A percentile compares a stretch with the other conserved stretches of the same genome.
These are phyloP conservation scores for Picus viridis DNA, from an alignment of 2,797 vertebrate species.

Conservation along the genomic window DNA sequence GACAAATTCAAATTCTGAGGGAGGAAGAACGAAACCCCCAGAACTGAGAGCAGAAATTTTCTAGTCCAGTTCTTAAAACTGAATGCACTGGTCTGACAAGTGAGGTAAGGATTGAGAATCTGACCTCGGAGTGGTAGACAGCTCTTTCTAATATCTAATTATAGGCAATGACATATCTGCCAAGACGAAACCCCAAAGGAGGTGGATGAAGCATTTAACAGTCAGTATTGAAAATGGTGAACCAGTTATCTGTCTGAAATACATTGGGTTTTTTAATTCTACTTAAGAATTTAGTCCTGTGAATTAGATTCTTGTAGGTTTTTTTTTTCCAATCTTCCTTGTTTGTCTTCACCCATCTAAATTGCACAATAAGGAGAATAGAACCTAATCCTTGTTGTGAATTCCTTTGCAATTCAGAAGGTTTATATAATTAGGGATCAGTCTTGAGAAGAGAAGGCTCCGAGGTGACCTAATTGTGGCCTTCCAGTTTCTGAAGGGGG, in stretches of 20 bases:
- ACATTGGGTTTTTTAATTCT: not conserved
- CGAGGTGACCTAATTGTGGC: no score
- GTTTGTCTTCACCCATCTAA: not conserved
- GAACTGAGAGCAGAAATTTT: not conserved
- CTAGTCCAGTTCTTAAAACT: not conserved
- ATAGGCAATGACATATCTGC: not conserved
- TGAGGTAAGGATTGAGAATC: not conserved
- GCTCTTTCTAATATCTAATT: constrained; percentile 11
- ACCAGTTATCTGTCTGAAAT: not conserved
- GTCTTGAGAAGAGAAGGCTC: no score
- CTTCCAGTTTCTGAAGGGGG: no score
- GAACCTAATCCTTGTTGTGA: not conserved
- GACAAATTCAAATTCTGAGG: constrained; percentile 24
- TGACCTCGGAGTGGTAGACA: not conserved
- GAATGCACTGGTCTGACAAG: not conserved
- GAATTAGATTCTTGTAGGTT: not conserved
- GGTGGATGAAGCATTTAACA: not conserved
- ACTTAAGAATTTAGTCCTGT: not conserved
- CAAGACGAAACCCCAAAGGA: not conserved
- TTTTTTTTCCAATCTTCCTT: not conserved
- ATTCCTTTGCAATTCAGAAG: not conserved
- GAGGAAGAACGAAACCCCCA: not conserved
- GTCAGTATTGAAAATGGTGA: not conserved
- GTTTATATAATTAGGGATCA: not conserved
- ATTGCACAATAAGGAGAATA: not conserved